Conservation (phyloP, 2,113 vertebrate species). For the Microcebus lehilahytsara region DNA sequence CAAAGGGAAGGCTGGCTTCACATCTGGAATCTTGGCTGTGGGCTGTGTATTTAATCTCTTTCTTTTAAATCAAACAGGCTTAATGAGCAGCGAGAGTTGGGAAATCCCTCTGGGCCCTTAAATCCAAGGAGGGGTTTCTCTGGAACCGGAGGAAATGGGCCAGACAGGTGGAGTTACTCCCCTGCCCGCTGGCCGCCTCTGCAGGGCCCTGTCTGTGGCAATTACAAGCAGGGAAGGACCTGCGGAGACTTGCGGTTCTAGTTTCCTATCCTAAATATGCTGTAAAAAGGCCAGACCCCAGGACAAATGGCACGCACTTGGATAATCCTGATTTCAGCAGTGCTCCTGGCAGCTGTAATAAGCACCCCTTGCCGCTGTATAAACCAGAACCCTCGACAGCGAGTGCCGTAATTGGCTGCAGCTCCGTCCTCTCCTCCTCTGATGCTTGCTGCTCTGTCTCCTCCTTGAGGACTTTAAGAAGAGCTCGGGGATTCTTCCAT, state of each 20-base stretch:
- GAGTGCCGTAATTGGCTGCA: neutral
- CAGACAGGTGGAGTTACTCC: conserved; percentile 67
- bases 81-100: conserved; percentile 70
- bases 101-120: conserved; percentile 61
- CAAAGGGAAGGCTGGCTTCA: conserved; percentile 56
- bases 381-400: neutral
- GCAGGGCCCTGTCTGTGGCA: neutral
- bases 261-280: neutral
- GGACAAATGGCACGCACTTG: neutral
- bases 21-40: conserved; percentile 71
- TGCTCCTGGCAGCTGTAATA: neutral
- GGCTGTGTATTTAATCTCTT: conserved; percentile 74
- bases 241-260: neutral
- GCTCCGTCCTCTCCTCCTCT: neutral
- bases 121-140: conserved; percentile 60
- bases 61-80: conserved; percentile 71
- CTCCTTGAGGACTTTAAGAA: neutral
- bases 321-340: conserved; percentile 28
- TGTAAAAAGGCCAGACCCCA: conserved; percentile 49
- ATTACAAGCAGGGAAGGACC: conserved; percentile 4
- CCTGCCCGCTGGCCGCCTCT: neutral
- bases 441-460: neutral
- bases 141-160: conserved; percentile 69
- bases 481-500: neutral
- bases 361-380: neutral